Percentiles rank a stretch among this genome's conserved stretches.
These are phyloP conservation scores for Uropsilus gracilis DNA, from an alignment of 2,113 vertebrate species.

Conservation along the genomic window DNA sequence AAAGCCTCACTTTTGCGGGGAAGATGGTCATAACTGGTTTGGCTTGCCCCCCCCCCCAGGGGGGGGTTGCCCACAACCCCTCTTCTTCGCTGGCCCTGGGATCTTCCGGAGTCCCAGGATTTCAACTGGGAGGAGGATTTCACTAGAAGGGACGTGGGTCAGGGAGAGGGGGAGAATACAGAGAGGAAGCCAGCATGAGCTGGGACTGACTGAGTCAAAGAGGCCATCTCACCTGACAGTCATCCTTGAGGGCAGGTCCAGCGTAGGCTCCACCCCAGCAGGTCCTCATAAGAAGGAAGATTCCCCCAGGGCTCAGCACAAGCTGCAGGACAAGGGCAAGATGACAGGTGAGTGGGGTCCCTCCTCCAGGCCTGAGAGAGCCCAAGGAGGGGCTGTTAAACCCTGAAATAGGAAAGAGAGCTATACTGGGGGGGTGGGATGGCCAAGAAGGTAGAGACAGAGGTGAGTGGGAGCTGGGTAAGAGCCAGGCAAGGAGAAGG, in stretches of 20 bases:
- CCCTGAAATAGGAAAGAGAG: not conserved
- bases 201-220: not conserved
- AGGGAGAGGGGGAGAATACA: not conserved
- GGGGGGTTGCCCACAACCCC: not conserved
- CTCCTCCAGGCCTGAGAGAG: not conserved
- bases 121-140: not conserved
- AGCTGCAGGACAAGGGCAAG: not conserved
- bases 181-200: not conserved
- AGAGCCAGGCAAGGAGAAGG: not conserved
- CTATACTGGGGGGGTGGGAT: not conserved
- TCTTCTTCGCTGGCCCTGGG: not conserved
- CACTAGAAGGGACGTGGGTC: not conserved
- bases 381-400: not conserved
- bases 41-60: too few relatives aligned
- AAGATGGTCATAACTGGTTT: not conserved
- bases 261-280: not conserved
- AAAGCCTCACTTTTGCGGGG: not conserved
- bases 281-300: conserved; percentile 12
- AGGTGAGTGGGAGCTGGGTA: not conserved
- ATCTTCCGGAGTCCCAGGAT: too few relatives aligned
- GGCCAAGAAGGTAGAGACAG: not conserved
- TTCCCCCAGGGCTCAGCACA: not conserved
- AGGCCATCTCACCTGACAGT: not conserved
- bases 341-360: conserved; percentile 52
- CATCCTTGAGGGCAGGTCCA: not conserved